Base-by-base conservation (phyloP, 2,797 vertebrate genomes). In the Graptemys geographica region DNA sequence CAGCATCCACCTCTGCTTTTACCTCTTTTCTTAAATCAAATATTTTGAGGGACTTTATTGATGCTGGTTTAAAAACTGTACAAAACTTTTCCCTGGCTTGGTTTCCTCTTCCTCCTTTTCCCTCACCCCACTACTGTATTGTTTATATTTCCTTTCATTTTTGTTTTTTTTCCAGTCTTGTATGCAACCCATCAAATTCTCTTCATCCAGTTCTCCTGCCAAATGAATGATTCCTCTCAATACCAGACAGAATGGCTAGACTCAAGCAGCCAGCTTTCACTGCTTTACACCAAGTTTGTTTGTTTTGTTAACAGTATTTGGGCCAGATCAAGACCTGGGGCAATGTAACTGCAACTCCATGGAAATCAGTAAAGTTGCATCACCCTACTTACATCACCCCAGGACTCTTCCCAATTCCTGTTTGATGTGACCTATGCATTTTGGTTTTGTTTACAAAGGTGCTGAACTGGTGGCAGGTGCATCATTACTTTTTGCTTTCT, bases 291-390 rank as follows among this genome's bases (percentile, higher is more conserved):
- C 65, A 37, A 69, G 65, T 37, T 69, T 37, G 59, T 33, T 62
- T 62, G 18, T 37, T 69, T 69, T 10, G 9, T 69, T 69, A 69
- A n/a, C 18, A 11, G 5, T 19, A 69, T 69, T 69, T 69, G 33
- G 62, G 16, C 72, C 83, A 72, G 25, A 90, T 69, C 83, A 74
- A 89, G 83, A 93, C 59, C 76, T 83, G 83, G 83, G 78, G 87
- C 83, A 88, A n/a, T 56, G 56, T 47, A 88, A 90, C 56, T 92
- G 90, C 81, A 92, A 49, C 56, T 88, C 56, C 31, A 62, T 11
- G 31, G 62, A 94, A 95, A 93, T 93, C 79, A 83, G 84, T 84
- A 2, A 10, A 62, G 93, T 80, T 37, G n/a, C 8, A 10, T 59
- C 10, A 27, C 2, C 16, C 33, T 65, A 9, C 62, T 65, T 65